Percentiles rank a stretch among this genome's conserved stretches.
phyloP scores from a whole-genome alignment of 2,888 invertebrate genomes.

The Temnothorax unifasciatus region DNA sequence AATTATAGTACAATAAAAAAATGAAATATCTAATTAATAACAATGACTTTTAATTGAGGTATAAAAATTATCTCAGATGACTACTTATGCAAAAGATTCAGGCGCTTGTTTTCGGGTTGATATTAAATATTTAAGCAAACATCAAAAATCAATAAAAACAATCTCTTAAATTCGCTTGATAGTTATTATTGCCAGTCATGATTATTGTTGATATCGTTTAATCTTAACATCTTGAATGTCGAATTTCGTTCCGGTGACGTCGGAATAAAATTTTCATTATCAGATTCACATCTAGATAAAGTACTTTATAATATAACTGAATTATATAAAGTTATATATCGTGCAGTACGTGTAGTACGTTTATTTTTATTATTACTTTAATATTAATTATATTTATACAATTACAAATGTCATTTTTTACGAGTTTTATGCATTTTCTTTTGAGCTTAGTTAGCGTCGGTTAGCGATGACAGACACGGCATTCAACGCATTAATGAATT shows the following conservation, averaged over 20 bases:
- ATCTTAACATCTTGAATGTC: neutral
- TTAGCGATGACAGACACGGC: too few relatives aligned
- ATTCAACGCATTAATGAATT: neutral
- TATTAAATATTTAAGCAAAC: neutral
- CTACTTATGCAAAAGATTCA: too few relatives aligned
- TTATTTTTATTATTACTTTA: neutral
- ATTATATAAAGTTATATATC: neutral
- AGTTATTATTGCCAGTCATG: neutral
- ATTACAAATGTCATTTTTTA: neutral
- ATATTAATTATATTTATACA: neutral
- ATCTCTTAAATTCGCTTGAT: neutral
- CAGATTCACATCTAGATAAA: neutral
- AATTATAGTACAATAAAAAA: too few relatives aligned
- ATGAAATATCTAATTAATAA: too few relatives aligned
- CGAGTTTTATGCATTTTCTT: neutral
- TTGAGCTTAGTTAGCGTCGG: neutral
- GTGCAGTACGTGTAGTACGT: neutral
- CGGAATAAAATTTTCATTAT: neutral
- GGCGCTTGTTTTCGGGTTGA: too few relatives aligned
- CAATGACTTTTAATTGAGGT: too few relatives aligned
- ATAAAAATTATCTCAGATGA: too few relatives aligned
- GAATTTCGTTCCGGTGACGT: too few relatives aligned
- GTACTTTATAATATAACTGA: neutral
- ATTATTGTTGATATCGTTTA: neutral
- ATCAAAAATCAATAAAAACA: neutral